Evolutionary conservation across 2,797 vertebrate species (phyloP).

Genomic region (Cyclopterus lumpus): DNA sequence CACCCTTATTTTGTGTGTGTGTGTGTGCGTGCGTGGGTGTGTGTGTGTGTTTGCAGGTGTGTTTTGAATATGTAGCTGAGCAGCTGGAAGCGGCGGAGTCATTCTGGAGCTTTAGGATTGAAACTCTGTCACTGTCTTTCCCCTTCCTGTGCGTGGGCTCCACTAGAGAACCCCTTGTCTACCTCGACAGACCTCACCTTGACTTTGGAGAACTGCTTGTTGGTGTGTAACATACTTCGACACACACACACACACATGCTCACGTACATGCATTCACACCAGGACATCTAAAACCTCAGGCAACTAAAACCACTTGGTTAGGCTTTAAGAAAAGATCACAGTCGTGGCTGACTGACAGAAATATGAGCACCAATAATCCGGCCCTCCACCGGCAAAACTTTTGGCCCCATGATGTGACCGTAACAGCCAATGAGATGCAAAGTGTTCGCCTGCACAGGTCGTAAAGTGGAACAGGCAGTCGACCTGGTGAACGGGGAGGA

Average conservation of each 20-base stretch:
- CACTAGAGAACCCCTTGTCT: slow-evolving; percentile 84
- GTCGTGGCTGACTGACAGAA: background rate
- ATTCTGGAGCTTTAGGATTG: slow-evolving; percentile 89
- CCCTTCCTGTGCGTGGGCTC: slow-evolving; percentile 90
- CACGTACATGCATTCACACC: background rate
- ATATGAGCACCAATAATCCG: background rate
- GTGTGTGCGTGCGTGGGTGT: slow-evolving; percentile 75
- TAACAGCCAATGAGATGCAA: too few relatives aligned
- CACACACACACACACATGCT: background rate
- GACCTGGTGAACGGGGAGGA: slow-evolving; percentile 88
- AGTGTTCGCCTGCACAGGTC: slow-evolving; percentile 78
- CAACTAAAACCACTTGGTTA: background rate
- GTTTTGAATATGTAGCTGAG: slow-evolving; percentile 86
- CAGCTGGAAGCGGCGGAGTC: slow-evolving; percentile 87
- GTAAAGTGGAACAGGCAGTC: slow-evolving; percentile 74
- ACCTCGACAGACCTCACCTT: slow-evolving; percentile 85
- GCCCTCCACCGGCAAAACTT: background rate
- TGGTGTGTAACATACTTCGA: slow-evolving; percentile 77
- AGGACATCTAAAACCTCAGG: background rate
- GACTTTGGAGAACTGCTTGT: slow-evolving; percentile 86
- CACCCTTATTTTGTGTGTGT: slow-evolving; percentile 14
- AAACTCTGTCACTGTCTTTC: slow-evolving; percentile 82
- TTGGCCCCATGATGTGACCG: background rate
- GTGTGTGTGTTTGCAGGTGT: slow-evolving; percentile 77
- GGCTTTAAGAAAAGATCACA: background rate